Evolutionary conservation across 2,113 vertebrate genomes (phyloP).

Genomic region (Elephas maximus): DNA sequence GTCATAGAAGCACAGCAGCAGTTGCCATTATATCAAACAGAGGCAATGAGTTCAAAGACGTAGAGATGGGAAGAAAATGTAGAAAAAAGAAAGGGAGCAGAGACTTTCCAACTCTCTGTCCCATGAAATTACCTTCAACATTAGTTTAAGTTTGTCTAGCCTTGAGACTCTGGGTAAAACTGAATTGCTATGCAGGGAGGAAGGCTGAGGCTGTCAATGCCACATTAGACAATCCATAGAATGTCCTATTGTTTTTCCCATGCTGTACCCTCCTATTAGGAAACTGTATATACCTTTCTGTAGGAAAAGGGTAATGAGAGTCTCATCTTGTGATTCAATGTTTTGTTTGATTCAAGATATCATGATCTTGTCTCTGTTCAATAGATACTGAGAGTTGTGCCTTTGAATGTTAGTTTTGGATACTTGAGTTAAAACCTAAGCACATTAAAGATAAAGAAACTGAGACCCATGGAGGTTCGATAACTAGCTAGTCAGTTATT

Average conservation of each 20-base stretch:
- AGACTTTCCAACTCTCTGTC: neutral
- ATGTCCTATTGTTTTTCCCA: neutral
- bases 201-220: neutral
- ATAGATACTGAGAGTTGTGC: neutral
- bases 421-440: neutral
- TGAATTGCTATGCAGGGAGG: neutral
- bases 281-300: neutral
- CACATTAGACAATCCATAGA: neutral
- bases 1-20: neutral
- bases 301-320: neutral
- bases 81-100: neutral
- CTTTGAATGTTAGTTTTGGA: slow-evolving; percentile 14
- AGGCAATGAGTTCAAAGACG: neutral
- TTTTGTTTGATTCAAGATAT: neutral
- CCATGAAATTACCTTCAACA: neutral
- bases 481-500: neutral
- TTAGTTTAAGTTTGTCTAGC: neutral
- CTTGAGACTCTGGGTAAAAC: neutral
- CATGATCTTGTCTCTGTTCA: slow-evolving; percentile 1
- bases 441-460: neutral
- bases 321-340: neutral
- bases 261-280: neutral
- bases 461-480: neutral
- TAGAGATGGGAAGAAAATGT: neutral
- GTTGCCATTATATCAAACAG: neutral